Conservation (phyloP, 2,113 vertebrate species). For the Phasianus colchicus region DNA sequence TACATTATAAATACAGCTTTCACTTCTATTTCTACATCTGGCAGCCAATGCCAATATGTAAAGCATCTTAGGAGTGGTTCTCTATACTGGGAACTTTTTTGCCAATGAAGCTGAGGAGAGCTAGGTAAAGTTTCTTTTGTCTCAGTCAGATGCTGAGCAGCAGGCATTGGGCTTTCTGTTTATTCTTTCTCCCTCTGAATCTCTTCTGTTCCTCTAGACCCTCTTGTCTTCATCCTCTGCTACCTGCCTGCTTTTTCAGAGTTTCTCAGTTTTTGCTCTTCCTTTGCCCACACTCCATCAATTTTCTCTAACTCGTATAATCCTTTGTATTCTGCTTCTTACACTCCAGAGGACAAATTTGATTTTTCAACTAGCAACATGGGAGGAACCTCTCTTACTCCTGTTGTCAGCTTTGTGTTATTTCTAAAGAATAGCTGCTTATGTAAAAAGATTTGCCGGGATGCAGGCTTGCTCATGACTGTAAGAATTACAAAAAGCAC, state of each 20-base stretch:
- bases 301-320: background rate
- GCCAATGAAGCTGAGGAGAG: background rate
- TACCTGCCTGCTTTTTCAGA: background rate
- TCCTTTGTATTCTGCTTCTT: background rate
- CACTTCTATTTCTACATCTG: background rate
- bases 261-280: background rate
- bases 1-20: background rate
- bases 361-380: background rate
- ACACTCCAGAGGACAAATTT: background rate
- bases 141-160: background rate
- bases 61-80: background rate
- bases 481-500: background rate
- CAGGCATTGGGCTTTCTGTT: background rate
- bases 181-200: background rate
- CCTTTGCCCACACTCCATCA: background rate
- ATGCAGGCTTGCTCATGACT: background rate
- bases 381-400: background rate
- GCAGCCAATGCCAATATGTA: background rate
- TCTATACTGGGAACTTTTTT: background rate
- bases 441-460: background rate
- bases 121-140: background rate
- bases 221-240: background rate
- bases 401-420: background rate
- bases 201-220: background rate
- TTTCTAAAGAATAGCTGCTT: background rate